Evolutionary conservation across 2,113 vertebrate genomes (phyloP), one percentile per base, ranked within the genome.

Genomic region (Notothenia coriiceps): DNA sequence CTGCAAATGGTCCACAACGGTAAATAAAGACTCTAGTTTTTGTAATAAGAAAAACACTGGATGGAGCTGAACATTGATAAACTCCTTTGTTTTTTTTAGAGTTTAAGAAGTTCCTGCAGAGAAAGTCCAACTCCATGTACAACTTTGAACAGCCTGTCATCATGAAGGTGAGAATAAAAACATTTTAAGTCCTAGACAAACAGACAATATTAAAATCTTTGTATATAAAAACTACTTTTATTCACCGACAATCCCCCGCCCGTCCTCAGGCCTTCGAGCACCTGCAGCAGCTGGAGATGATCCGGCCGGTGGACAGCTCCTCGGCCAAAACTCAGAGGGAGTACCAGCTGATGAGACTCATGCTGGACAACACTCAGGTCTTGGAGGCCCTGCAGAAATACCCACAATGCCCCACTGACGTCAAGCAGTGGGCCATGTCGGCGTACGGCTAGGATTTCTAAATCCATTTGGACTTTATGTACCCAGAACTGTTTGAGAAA

Each of bases 1-100:
- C 97, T 99, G 88, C 97, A 99, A 77, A 99, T 99, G 98, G 97
- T 99, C 70, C 96, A 98, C 92, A 99, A 99, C 0, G 98, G 98
- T 99, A 75, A 6, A 40, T 40, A 40, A 40, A 40, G 0, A 6
- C 6, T 35, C 6, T 1, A 40, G 35, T 6, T 40, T 40, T 40
- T 40, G 35, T 40, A 40, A 40, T 6, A 40, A 40, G 35, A 40
- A 40, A 7, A 6, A 40, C 35, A 40, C 35, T 40, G 5, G 35
- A 40, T 40, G 35, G 35, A 40, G 35, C 7, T 40, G 35, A 40
- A 6, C 3, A 29, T 29, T 29, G 29, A 29, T 29, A 29, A 29
- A 29, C 29, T 29, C 29, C 29, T 29, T 4, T 29, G 29, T 29
- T 29, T 29, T 25, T 29, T 3, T 0, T 88, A 99, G 98, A 99